A percentile compares a stretch with the other conserved stretches of the same genome.
Conservation (phyloP, 2,113 vertebrate genomes). For the Cyprinodon tularosa region DNA sequence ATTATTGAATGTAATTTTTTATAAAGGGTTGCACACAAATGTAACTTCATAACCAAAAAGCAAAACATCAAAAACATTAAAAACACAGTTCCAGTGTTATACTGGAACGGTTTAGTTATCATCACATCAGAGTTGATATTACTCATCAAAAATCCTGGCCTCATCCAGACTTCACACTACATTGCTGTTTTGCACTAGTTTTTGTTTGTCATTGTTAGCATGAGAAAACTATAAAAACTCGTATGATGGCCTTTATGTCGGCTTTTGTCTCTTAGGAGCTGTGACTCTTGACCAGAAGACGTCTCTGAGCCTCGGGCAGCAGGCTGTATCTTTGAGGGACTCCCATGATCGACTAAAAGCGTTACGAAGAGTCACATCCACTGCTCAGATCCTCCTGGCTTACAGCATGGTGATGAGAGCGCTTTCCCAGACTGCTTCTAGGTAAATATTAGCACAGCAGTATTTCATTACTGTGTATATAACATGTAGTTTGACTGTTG, state of each 20-base stretch:
- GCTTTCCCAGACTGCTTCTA: conserved; percentile 79
- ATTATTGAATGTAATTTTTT: not conserved
- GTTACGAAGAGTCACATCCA: conserved; percentile 78
- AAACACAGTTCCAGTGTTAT: too few species aligned
- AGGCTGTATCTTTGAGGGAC: conserved; percentile 79
- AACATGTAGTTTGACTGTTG: not conserved
- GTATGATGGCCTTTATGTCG: not conserved
- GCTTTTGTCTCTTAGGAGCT: conserved; percentile 47
- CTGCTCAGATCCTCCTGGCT: conserved; percentile 82
- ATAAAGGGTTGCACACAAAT: not conserved
- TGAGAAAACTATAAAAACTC: too few species aligned
- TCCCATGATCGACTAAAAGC: conserved; percentile 81
- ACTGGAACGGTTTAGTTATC: too few species aligned
- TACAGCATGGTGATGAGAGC: conserved; percentile 84
- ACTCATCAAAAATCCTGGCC: too few species aligned
- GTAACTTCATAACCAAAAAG: not conserved
- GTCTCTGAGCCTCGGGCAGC: conserved; percentile 79
- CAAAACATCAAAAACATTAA: too few species aligned
- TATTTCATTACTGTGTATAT: not conserved
- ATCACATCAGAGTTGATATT: too few species aligned
- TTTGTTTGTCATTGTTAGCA: too few species aligned
- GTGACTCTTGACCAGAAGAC: conserved; percentile 67
- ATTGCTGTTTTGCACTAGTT: too few species aligned
- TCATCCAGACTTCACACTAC: too few species aligned
- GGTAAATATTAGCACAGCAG: conserved; percentile 49